phyloP scores from a whole-genome alignment of 2,888 invertebrate genomes.

The Coenonympha arcania region DNA sequence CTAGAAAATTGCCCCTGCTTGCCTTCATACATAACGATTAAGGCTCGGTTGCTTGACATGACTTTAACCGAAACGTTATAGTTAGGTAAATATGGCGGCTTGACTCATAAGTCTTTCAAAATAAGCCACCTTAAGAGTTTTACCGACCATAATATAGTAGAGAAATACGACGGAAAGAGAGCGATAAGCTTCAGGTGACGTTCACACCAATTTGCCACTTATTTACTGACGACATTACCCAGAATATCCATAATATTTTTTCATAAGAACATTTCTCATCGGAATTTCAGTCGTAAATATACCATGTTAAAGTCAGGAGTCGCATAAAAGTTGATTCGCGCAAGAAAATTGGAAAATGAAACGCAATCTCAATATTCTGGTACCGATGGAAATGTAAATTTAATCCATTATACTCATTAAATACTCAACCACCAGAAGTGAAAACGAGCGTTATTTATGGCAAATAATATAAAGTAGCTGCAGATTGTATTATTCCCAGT shows the following conservation, averaged over 20 bases:
- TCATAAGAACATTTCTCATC: not conserved
- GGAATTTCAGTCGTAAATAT: conserved; percentile 2
- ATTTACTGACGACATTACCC: conserved; percentile 16
- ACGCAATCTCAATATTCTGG: conserved; percentile 29
- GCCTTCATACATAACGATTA: no score
- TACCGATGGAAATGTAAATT: conserved; percentile 32
- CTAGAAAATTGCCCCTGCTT: no score
- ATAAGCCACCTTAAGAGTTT: no score
- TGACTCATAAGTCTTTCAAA: no score
- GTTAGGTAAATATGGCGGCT: no score
- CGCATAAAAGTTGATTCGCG: conserved; percentile 4
- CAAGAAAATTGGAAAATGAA: conserved; percentile 33
- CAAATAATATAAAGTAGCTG: no score
- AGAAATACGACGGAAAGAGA: conserved; percentile 1
- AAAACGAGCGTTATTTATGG: no score
- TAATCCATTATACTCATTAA: conserved; percentile 32
- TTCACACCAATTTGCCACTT: conserved; percentile 12
- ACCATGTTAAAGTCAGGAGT: conserved; percentile 5
- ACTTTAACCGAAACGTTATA: no score
- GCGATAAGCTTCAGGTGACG: conserved; percentile 16
- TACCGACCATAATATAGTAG: not conserved
- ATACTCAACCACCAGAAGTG: no score
- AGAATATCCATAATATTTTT: conserved; percentile 22
- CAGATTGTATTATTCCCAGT: no score
- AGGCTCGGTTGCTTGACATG: no score